Percentiles rank a stretch among this genome's conserved stretches.
Conservation (phyloP, 1,140 invertebrate genomes). For the Sycophaga agraensis region DNA sequence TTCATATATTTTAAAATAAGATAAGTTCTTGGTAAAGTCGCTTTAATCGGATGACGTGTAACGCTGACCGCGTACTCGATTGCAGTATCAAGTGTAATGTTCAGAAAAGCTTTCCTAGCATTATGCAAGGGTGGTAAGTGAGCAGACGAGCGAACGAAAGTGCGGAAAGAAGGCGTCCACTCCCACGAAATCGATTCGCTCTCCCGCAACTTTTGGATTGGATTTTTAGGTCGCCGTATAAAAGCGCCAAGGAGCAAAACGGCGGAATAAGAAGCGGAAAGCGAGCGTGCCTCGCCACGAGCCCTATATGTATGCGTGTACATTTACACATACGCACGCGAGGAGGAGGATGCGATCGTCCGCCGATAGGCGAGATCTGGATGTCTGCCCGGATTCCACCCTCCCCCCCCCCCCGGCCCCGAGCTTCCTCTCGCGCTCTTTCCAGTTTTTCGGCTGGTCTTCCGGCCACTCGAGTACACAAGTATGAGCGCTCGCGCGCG, state of each 20-base stretch:
- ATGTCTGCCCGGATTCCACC: slow-evolving; percentile 17
- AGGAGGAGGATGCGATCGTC: slow-evolving; percentile 6
- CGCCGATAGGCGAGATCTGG: slow-evolving; percentile 22
- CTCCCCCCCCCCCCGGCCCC: background rate
- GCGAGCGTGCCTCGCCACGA: too few relatives aligned
- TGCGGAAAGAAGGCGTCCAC: background rate
- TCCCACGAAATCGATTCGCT: background rate
- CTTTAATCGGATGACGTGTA: too few relatives aligned
- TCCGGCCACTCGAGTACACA: slow-evolving; percentile 17
- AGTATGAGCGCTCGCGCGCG: background rate
- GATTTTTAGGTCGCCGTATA: slow-evolving; percentile 6
- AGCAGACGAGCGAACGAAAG: too few relatives aligned
- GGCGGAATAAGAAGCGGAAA: slow-evolving; percentile 16
- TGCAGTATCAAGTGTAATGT: too few relatives aligned
- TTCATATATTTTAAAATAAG: too few relatives aligned
- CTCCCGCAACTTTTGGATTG: slow-evolving; percentile 1
- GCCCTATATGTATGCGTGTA: too few relatives aligned
- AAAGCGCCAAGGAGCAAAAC: background rate
- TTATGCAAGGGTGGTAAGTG: too few relatives aligned
- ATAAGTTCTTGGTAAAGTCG: too few relatives aligned
- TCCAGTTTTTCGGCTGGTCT: slow-evolving; percentile 22
- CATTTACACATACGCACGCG: background rate
- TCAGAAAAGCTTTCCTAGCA: too few relatives aligned
- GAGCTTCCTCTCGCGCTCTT: background rate
- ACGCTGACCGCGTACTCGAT: too few relatives aligned